Base-by-base conservation (phyloP, 2,888 invertebrate genomes). In the Netelia inedita region DNA sequence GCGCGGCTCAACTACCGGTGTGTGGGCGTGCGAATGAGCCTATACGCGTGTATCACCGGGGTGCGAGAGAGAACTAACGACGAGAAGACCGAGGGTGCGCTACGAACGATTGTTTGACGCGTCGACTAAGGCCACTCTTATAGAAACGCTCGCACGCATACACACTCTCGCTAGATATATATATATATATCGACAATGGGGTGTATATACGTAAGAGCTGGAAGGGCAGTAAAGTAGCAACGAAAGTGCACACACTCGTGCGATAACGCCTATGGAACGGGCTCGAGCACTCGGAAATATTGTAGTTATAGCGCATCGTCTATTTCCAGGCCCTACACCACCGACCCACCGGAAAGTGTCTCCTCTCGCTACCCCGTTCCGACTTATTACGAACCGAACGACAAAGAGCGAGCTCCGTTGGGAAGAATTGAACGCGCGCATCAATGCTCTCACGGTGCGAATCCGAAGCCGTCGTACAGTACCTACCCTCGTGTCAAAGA, bases 21-120 rank as follows among this genome's bases (percentile, higher is more conserved):
- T 19, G 41, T 21, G 23, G 28, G 50, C 59, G 68, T 16, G 69
- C 50, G 41, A 55, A 41, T 11, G 65, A 66, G 23, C 10, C 35
- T 41, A 19, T n/a, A 73, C 57, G 19, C 43, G 43, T 79, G 57
- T 66, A 28, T 14, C 28, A 21, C 55, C 19, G 23, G 23, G 46
- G 59, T 59, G 57, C 23, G 78, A 55, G 69, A 19, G 68, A 14
- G 74, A 59, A 35, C 35, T 35, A 35, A 75, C 74, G 19, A 81
- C 53, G 65, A 59, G 23, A 68, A 71, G 63, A 61, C 43, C 53
- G 79, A 72, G 84, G 83, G 79, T 83, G 78, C 74, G 90, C 90
- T 90, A 91, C 88, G 86, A 90, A 89, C 90, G 90, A 91, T 92
- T 91, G 91, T 92, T 89, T 90, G 88, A 83, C 69, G 87, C 66